Conservation (phyloP, 2,888 invertebrate genomes). For the Conistra vaccinii region DNA sequence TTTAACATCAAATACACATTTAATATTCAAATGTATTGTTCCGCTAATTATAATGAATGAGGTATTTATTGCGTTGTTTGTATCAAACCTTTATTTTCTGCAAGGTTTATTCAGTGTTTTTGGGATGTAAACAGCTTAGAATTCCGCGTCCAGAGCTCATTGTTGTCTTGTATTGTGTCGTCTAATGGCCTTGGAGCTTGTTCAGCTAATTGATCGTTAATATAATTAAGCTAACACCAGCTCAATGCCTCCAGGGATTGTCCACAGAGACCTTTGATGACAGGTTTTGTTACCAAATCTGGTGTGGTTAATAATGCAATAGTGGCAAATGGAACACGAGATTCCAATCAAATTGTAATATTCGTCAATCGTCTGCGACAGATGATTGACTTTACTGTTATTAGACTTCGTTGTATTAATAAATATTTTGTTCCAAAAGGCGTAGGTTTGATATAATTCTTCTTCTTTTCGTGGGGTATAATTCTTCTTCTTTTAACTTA, state of each 20-base stretch:
- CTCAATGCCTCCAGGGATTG: conserved; percentile 45
- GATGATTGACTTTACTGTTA: conserved; percentile 36
- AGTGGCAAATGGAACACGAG: conserved; percentile 36
- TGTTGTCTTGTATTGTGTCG: conserved; percentile 27
- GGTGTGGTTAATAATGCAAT: conserved; percentile 52
- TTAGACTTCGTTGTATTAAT: conserved; percentile 8
- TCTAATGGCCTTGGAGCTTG: conserved; percentile 42
- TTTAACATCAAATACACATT: conserved; percentile 29
- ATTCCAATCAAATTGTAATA: conserved; percentile 48
- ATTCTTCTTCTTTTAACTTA: too few species aligned
- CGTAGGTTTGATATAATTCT: neutral
- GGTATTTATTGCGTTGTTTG: neutral
- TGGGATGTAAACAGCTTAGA: conserved; percentile 10
- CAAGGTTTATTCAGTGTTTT: neutral
- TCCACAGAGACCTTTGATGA: conserved; percentile 45
- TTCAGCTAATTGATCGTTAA: conserved; percentile 62
- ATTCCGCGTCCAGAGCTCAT: conserved; percentile 11
- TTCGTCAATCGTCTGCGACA: conserved; percentile 30
- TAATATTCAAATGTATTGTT: conserved; percentile 24
- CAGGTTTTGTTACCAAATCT: conserved; percentile 60
- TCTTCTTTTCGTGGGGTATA: too few species aligned
- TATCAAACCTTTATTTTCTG: neutral
- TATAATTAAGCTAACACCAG: conserved; percentile 54
- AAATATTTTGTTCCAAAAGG: conserved; percentile 11
- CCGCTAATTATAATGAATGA: conserved; percentile 17